These are phyloP conservation scores for Chelonia mydas DNA, from an alignment of 2,797 vertebrate species.

Conservation along the genomic window DNA sequence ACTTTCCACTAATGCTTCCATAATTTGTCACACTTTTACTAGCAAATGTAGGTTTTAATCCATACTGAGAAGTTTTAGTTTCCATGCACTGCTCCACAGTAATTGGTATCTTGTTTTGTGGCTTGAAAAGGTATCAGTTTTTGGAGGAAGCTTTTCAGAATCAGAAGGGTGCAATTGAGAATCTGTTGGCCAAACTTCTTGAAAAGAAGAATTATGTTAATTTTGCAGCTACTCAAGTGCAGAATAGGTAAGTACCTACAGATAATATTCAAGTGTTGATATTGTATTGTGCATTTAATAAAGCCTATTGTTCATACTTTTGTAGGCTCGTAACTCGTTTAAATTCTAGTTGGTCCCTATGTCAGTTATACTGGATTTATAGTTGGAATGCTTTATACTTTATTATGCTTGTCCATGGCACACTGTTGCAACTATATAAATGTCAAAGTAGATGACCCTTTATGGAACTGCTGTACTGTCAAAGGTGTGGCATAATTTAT, in stretches of 20 bases:
- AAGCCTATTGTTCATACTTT: neutral
- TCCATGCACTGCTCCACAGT: neutral
- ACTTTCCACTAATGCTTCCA: neutral
- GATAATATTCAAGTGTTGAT: neutral
- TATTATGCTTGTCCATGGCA: neutral
- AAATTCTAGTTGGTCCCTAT: accelerated
- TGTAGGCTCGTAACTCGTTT: neutral
- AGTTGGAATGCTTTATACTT: neutral
- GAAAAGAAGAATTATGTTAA: constrained; percentile 98
- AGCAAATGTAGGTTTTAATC: neutral
- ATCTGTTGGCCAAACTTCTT: constrained; percentile 92
- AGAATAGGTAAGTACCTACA: constrained; percentile 88
- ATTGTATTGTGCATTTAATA: neutral
- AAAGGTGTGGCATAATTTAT: neutral
- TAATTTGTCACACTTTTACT: neutral
- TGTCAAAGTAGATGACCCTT: neutral
- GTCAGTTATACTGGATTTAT: neutral
- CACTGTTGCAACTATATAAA: neutral
- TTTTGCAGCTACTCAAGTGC: constrained; percentile 95
- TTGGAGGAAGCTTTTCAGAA: constrained; percentile 98
- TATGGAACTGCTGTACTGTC: neutral
- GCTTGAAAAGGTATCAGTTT: constrained; percentile 92
- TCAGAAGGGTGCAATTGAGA: constrained; percentile 96
- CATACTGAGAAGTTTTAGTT: neutral
- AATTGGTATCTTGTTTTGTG: constrained; percentile 11